phyloP scores from a whole-genome alignment of 2,888 invertebrate species.

The Dynastes tityus region DNA sequence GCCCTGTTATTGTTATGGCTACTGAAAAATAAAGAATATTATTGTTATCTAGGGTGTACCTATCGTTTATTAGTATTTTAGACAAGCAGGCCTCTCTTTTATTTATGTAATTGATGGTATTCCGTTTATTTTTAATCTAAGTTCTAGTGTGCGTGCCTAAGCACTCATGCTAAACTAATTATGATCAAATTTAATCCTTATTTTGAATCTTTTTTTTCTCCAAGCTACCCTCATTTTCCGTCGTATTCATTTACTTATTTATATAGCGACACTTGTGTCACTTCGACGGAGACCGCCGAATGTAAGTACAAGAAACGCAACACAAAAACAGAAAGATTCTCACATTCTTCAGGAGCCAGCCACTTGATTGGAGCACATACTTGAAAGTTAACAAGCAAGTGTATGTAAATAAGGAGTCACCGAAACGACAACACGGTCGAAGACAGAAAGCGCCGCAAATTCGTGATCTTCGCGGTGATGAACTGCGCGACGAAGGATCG shows the following conservation, averaged over 20 bases:
- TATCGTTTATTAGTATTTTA: too few relatives aligned
- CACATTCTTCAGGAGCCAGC: constrained; percentile 57
- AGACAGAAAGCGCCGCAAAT: constrained; percentile 55
- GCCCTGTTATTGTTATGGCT: too few relatives aligned
- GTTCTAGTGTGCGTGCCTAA: too few relatives aligned
- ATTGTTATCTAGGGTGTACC: too few relatives aligned
- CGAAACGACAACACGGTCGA: constrained; percentile 44
- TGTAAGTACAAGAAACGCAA: constrained; percentile 35
- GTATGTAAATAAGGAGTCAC: constrained; percentile 58
- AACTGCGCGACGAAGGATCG: constrained; percentile 12
- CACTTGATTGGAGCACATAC: constrained; percentile 59
- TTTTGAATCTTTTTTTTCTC: too few relatives aligned
- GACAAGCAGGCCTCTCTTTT: too few relatives aligned
- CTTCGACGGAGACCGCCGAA: constrained; percentile 11
- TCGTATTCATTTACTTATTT: constrained; percentile 35
- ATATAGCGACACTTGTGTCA: constrained; percentile 31
- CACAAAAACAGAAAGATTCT: constrained; percentile 56
- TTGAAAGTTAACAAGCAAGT: constrained; percentile 59
- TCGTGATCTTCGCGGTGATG: constrained; percentile 50
- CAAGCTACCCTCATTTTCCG: background rate
- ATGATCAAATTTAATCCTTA: too few relatives aligned
- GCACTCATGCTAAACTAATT: too few relatives aligned
- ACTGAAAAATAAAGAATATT: too few relatives aligned
- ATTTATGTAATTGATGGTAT: too few relatives aligned
- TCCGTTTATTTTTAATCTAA: too few relatives aligned